Percentiles rank a stretch among this genome's conserved stretches.
Conservation (phyloP, 2,888 invertebrate species). For the Bibio marci region DNA sequence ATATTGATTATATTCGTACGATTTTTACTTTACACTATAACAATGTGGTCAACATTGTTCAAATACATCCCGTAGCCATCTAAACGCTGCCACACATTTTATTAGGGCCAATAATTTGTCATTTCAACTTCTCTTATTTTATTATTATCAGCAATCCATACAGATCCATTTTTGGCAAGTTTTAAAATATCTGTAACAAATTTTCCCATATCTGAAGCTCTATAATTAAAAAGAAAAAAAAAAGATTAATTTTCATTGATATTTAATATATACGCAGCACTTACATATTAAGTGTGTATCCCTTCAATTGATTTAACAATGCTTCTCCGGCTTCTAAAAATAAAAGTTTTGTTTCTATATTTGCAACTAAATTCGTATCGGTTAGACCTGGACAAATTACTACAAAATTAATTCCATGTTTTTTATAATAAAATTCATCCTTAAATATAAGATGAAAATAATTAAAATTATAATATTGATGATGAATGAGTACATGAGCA, state of each 20-base stretch:
- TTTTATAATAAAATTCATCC: not conserved
- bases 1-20: no score
- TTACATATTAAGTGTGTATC: no score
- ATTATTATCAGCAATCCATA: slow-evolving; percentile 22
- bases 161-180: slow-evolving; percentile 15
- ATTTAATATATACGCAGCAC: no score
- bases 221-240: not conserved
- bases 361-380: not conserved
- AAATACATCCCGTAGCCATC: no score
- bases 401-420: slow-evolving; percentile 1
- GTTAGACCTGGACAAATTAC: slow-evolving; percentile 1
- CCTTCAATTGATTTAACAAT: no score
- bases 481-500: no score
- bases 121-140: slow-evolving; percentile 17
- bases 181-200: not conserved
- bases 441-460: not conserved
- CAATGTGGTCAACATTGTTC: no score
- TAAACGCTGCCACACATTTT: no score
- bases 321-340: no score
- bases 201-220: not conserved
- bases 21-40: no score
- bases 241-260: not conserved
- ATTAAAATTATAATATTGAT: no score
- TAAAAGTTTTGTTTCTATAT: not conserved
- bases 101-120: slow-evolving; percentile 17